These are phyloP conservation scores for Indri indri DNA, from an alignment of 2,113 vertebrate species.

Conservation along the genomic window DNA sequence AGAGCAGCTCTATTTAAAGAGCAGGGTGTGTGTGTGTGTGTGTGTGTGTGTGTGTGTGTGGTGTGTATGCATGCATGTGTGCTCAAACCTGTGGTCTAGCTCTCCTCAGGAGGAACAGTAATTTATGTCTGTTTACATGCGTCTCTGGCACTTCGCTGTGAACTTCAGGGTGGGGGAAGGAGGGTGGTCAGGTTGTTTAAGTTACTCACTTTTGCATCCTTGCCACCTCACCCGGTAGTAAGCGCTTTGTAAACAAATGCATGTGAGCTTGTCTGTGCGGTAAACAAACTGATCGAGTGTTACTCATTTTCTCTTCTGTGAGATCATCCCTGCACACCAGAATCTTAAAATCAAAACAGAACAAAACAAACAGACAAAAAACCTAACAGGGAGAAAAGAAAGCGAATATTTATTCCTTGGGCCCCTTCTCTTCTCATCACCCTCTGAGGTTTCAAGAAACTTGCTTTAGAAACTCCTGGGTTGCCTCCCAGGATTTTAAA, in stretches of 20 bases:
- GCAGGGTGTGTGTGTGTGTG: neutral
- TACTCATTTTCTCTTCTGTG: slow-evolving; percentile 31
- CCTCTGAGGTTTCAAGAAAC: neutral
- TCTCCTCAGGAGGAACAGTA: neutral
- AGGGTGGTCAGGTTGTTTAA: rapidly evolving
- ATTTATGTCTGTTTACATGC: neutral
- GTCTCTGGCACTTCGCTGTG: neutral
- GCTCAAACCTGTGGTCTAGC: neutral
- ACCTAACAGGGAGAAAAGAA: neutral
- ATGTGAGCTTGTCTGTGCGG: neutral
- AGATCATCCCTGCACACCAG: slow-evolving; percentile 36
- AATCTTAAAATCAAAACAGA: neutral
- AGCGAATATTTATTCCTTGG: neutral
- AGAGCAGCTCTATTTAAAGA: neutral
- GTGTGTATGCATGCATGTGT: neutral
- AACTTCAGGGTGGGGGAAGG: neutral
- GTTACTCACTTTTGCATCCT: neutral
- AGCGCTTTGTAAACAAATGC: neutral
- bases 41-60: neutral
- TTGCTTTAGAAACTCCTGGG: neutral
- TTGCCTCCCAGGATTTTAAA: neutral
- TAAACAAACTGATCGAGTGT: slow-evolving; percentile 48
- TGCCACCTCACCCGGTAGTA: neutral
- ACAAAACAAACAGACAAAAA: slow-evolving; percentile 5
- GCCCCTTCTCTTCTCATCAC: neutral